Percentiles rank a stretch among this genome's conserved stretches.
Conservation (phyloP, 2,888 invertebrate species). For the Cacoxenus indagator region DNA sequence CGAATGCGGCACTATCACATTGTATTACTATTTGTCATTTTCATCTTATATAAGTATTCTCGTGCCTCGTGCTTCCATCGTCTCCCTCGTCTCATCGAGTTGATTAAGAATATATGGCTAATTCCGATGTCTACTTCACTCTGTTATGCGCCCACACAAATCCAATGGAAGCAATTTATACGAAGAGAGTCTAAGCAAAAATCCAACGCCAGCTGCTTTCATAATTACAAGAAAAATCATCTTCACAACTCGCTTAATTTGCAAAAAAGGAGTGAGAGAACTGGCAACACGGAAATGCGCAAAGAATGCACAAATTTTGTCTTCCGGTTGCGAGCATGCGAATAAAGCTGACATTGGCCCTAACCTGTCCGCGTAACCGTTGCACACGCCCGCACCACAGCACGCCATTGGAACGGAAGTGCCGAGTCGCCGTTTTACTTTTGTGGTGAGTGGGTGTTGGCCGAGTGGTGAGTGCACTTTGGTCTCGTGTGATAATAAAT, state of each 20-base stretch:
- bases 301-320: background rate
- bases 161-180: background rate
- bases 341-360: background rate
- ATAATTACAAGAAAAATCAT: background rate
- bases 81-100: too few relatives aligned
- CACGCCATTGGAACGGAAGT: background rate
- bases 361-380: background rate
- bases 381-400: background rate
- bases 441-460: background rate
- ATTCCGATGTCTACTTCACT: too few relatives aligned
- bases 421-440: background rate
- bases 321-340: background rate
- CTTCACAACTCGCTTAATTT: background rate
- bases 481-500: conserved; percentile 48
- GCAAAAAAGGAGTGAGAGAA: background rate
- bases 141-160: background rate
- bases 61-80: too few relatives aligned
- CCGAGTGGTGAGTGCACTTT: background rate
- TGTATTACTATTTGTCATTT: too few relatives aligned
- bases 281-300: background rate
- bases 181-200: background rate
- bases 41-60: too few relatives aligned
- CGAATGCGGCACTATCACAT: too few relatives aligned
- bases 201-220: background rate
- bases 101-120: too few relatives aligned